Evolutionary conservation across 2,888 invertebrate genomes (phyloP).

Genomic region (Ceraclea dissimilis): DNA sequence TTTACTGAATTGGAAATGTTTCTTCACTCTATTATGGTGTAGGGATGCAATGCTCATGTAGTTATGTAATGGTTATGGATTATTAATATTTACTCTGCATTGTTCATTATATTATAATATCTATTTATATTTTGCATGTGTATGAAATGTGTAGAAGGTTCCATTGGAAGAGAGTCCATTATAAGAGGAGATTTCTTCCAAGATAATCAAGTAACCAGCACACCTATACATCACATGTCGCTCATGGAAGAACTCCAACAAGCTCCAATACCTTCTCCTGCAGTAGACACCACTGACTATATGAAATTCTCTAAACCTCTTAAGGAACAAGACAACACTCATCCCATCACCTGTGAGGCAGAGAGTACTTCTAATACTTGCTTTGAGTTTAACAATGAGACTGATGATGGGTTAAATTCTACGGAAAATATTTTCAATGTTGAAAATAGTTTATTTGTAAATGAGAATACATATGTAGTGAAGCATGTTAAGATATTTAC

Average conservation of each 20-base stretch:
- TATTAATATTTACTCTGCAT: too few species aligned
- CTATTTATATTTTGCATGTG: too few species aligned
- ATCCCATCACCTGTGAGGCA: not conserved
- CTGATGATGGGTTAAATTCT: not conserved
- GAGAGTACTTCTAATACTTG: not conserved
- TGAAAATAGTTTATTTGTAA: not conserved
- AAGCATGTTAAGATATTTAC: not conserved
- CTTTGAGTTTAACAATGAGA: not conserved
- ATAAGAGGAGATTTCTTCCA: not conserved
- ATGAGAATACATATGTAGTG: not conserved
- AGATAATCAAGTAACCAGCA: slow-evolving; percentile 8
- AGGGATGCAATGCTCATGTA: too few species aligned
- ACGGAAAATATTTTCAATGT: not conserved
- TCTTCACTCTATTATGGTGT: too few species aligned
- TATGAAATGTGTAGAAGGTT: slow-evolving; percentile 5
- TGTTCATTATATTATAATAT: too few species aligned
- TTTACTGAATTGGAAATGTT: too few species aligned
- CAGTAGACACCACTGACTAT: slow-evolving; percentile 1
- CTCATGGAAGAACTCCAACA: slow-evolving; percentile 15
- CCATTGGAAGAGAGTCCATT: not conserved
- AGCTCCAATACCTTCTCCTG: not conserved
- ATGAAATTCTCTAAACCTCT: not conserved
- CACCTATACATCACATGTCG: slow-evolving; percentile 13
- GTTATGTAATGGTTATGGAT: too few species aligned
- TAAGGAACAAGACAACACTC: too few species aligned